These are phyloP conservation scores for Papilio glaucus DNA, from an alignment of 1,140 invertebrate species.

Conservation along the genomic window DNA sequence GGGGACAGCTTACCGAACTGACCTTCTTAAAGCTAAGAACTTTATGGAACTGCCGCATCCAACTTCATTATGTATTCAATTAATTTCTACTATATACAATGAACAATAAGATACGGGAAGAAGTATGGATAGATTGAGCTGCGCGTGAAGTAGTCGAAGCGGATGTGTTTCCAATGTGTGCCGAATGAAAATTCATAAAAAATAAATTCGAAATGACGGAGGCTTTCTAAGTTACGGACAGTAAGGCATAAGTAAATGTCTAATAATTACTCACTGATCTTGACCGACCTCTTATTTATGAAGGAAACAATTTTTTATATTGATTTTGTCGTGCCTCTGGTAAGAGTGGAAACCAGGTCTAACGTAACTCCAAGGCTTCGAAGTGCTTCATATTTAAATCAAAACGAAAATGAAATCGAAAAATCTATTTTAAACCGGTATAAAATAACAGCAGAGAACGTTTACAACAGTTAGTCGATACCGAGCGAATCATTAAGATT, in stretches of 20 bases:
- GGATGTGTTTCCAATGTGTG: background rate
- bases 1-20: slow-evolving; percentile 18
- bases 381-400: background rate
- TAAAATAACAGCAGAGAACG: background rate
- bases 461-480: slow-evolving; percentile 7
- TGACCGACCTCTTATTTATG: too few species aligned
- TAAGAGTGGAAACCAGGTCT: too few species aligned
- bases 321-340: too few species aligned
- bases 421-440: background rate
- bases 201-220: background rate
- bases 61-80: slow-evolving; percentile 20
- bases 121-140: background rate
- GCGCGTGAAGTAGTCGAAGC: too few species aligned
- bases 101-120: background rate
- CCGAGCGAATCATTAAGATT: slow-evolving; percentile 22
- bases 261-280: too few species aligned
- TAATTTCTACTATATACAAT: background rate
- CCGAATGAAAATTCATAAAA: background rate
- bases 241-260: too few species aligned
- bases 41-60: background rate
- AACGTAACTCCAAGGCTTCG: background rate
- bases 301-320: too few species aligned
- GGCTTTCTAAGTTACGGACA: background rate
- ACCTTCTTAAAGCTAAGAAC: slow-evolving; percentile 10
- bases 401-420: background rate